These are phyloP conservation scores for Novumbra hubbsi DNA, from an alignment of 2,797 vertebrate genomes.

Conservation along the genomic window DNA sequence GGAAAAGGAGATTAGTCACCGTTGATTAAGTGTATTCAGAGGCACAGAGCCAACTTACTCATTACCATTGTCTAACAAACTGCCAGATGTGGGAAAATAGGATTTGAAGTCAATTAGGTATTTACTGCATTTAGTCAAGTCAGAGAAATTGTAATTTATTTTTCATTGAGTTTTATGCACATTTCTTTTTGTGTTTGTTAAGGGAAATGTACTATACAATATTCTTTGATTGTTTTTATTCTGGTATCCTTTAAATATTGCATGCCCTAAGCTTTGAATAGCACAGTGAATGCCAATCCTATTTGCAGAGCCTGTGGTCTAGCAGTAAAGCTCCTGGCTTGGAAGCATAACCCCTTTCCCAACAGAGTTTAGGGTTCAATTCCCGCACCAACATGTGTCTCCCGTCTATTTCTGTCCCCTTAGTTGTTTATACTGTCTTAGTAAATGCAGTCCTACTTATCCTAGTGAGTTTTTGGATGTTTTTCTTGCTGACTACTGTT, in stretches of 20 bases:
- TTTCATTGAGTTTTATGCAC: neutral
- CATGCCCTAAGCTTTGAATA: neutral
- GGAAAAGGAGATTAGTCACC: constrained; percentile 21
- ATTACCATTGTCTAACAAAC: constrained; percentile 33
- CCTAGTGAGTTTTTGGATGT: neutral
- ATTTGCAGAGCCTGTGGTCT: neutral
- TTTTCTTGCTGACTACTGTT: constrained; percentile 8
- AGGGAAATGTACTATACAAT: neutral
- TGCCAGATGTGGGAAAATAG: constrained; percentile 29
- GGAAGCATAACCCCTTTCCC: too few relatives aligned
- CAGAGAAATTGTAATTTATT: neutral
- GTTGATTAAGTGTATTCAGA: constrained; percentile 31
- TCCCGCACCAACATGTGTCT: too few relatives aligned
- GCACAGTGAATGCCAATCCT: neutral
- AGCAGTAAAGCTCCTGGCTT: too few relatives aligned
- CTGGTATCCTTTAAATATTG: too few relatives aligned
- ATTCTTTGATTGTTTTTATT: neutral
- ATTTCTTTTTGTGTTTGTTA: neutral
- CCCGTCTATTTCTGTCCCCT: too few relatives aligned
- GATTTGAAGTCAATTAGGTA: constrained; percentile 8
- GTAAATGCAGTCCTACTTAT: too few relatives aligned
- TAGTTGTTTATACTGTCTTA: too few relatives aligned
- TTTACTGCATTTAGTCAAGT: neutral
- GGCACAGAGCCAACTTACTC: constrained; percentile 24
- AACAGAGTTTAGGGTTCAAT: too few relatives aligned